phyloP scores from a whole-genome alignment of 1,140 invertebrate genomes.

The Papilio dardanus region DNA sequence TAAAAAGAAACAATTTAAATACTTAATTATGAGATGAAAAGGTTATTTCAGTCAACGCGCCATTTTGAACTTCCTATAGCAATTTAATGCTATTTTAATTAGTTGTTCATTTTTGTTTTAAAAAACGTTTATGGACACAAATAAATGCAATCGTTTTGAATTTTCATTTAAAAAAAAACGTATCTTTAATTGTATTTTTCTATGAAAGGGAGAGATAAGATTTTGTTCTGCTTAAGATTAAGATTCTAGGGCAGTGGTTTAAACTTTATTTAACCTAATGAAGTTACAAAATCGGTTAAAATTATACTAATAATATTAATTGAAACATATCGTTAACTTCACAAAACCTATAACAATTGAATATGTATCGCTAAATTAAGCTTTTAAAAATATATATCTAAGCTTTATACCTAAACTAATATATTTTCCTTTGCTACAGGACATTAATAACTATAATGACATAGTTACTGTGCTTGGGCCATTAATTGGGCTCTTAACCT shows the following conservation, averaged over 20 bases:
- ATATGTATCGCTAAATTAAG: background rate
- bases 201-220: too few species aligned
- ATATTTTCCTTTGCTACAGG: background rate
- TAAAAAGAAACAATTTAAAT: constrained; percentile 7
- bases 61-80: background rate
- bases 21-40: constrained; percentile 17
- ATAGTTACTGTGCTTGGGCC: constrained; percentile 16
- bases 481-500: constrained; percentile 16
- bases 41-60: background rate
- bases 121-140: too few species aligned
- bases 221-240: too few species aligned
- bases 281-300: background rate
- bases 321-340: background rate
- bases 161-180: too few species aligned
- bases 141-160: too few species aligned
- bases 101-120: background rate
- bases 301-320: too few species aligned
- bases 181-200: too few species aligned
- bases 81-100: background rate
- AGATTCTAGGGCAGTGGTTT: too few species aligned
- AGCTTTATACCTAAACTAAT: background rate
- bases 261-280: background rate
- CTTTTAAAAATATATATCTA: background rate
- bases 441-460: constrained; percentile 10
- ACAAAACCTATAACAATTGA: background rate